These are phyloP conservation scores for Falco punctatus DNA, from an alignment of 2,113 vertebrate species.

Conservation along the genomic window DNA sequence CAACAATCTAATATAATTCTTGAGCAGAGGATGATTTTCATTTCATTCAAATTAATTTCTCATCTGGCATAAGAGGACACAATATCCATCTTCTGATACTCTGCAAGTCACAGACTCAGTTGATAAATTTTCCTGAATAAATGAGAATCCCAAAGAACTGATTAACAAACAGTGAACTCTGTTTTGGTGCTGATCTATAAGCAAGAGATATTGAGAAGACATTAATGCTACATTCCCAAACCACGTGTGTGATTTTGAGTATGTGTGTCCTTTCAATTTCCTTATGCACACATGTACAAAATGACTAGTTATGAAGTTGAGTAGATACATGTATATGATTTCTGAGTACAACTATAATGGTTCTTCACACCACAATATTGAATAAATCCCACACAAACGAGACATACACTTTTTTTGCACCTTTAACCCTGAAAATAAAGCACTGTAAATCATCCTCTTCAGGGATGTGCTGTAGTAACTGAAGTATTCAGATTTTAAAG, in stretches of 20 bases:
- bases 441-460: background rate
- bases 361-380: background rate
- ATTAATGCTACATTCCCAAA: background rate
- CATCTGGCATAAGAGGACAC: background rate
- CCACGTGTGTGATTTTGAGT: background rate
- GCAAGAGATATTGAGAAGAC: background rate
- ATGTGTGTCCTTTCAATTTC: background rate
- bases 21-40: background rate
- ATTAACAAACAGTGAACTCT: background rate
- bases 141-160: background rate
- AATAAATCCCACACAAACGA: background rate
- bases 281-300: background rate
- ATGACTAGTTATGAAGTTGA: background rate
- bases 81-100: background rate
- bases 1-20: background rate
- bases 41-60: constrained; percentile 27
- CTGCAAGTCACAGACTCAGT: background rate
- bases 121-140: constrained; percentile 25
- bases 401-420: background rate
- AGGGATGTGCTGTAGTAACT: background rate
- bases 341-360: background rate
- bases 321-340: background rate
- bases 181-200: background rate
- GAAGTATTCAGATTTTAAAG: background rate
- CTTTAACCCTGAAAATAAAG: background rate